Evolutionary conservation across 1,140 invertebrate species (phyloP).

Genomic region (Akabosia matsudoensis): DNA sequence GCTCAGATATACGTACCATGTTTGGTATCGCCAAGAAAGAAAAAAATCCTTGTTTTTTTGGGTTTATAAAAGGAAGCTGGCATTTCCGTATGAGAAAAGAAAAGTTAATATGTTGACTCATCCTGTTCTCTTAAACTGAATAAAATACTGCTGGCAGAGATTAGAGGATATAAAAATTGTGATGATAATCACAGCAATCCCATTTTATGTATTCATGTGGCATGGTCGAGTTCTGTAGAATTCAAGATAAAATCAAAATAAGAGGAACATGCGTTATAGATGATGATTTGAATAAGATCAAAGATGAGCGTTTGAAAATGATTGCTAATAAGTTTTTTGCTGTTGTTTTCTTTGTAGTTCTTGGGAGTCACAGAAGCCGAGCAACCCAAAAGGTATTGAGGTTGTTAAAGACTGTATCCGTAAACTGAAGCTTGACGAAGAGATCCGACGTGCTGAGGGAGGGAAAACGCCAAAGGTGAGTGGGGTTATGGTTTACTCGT

Average conservation of each 20-base stretch:
- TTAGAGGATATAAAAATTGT: not conserved
- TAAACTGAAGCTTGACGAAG: conserved; percentile 90
- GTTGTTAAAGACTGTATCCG: conserved; percentile 93
- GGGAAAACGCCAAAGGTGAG: conserved; percentile 89
- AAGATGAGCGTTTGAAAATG: too few species aligned
- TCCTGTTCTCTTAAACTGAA: not conserved
- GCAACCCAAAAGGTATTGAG: conserved; percentile 92
- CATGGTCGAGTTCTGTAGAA: too few species aligned
- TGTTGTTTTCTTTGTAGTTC: conserved; percentile 33
- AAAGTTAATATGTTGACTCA: not conserved
- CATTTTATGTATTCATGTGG: too few species aligned
- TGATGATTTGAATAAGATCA: too few species aligned
- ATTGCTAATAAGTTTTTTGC: not conserved
- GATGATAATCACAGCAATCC: not conserved
- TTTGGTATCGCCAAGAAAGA: not conserved
- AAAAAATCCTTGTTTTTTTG: not conserved
- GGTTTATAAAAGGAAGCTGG: not conserved
- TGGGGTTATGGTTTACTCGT: too few species aligned
- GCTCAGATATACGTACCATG: too few species aligned
- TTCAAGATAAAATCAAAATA: too few species aligned
- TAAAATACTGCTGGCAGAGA: not conserved
- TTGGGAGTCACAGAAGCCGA: conserved; percentile 45
- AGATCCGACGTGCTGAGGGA: conserved; percentile 84
- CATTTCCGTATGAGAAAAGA: not conserved
- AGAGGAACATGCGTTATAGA: too few species aligned